phyloP scores from a whole-genome alignment of 2,797 vertebrate species.

The Aldrovandia affinis region DNA sequence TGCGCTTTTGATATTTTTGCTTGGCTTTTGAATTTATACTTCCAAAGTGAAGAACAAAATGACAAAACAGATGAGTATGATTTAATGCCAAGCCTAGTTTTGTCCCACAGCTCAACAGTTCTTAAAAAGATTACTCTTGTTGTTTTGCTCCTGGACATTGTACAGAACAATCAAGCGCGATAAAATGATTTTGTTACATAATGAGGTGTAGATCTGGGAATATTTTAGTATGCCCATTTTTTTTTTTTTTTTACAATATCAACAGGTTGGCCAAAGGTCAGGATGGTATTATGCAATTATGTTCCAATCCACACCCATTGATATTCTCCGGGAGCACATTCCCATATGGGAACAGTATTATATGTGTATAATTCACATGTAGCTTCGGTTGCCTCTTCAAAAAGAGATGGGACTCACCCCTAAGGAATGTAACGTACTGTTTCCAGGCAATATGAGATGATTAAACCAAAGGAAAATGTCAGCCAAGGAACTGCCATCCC shows the following conservation, averaged over 20 bases:
- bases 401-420: background rate
- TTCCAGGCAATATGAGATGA: background rate
- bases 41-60: background rate
- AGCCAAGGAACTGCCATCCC: background rate
- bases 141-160: background rate
- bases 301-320: background rate
- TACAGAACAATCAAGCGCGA: background rate
- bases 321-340: background rate
- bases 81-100: background rate
- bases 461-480: background rate
- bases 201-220: background rate
- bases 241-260: too few relatives aligned
- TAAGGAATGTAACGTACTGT: slow-evolving; percentile 1
- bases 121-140: background rate
- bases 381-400: background rate
- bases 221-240: background rate
- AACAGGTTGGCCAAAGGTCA: background rate
- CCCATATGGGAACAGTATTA: background rate
- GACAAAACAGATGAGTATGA: background rate
- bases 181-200: background rate
- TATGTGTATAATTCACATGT: background rate
- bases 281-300: background rate
- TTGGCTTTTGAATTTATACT: background rate
- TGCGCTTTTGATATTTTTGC: slow-evolving; percentile 42
- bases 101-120: background rate